Conservation (phyloP, 2,113 vertebrate species). For the Protobothrops mucrosquamatus region DNA sequence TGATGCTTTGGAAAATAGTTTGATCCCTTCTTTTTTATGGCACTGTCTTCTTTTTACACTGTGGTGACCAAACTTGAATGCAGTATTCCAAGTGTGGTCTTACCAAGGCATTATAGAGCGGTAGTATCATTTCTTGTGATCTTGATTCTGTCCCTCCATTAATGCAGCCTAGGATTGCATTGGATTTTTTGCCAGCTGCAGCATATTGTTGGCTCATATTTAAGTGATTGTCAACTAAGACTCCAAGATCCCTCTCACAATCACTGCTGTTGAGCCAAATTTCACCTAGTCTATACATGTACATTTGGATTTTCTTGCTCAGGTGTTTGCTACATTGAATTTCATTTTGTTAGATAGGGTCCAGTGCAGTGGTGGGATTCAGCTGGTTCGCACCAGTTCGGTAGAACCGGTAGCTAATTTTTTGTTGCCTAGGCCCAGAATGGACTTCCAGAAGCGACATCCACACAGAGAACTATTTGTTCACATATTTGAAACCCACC, state of each 20-base stretch:
- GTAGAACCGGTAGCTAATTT: no score
- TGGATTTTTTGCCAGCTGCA: not conserved
- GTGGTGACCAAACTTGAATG: no score
- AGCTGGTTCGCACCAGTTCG: no score
- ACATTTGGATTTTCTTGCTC: not conserved
- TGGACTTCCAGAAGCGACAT: no score
- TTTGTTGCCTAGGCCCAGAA: no score
- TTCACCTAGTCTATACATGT: not conserved
- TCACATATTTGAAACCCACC: no score
- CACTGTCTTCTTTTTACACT: not conserved
- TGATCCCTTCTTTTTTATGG: not conserved
- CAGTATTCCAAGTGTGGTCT: not conserved
- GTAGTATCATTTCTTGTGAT: not conserved
- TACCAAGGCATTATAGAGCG: not conserved
- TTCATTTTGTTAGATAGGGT: not conserved
- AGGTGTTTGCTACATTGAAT: not conserved
- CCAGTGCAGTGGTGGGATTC: no score
- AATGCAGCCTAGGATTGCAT: not conserved
- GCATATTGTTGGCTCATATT: not conserved
- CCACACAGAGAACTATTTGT: no score
- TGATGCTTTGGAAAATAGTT: not conserved
- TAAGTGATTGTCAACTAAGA: not conserved
- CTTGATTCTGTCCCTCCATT: not conserved
- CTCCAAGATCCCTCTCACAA: not conserved
- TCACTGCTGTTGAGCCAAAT: not conserved